Base-by-base conservation (phyloP, 37 sponge, comb jelly and placozoan genomes). In the Aplysina aerophoba region DNA sequence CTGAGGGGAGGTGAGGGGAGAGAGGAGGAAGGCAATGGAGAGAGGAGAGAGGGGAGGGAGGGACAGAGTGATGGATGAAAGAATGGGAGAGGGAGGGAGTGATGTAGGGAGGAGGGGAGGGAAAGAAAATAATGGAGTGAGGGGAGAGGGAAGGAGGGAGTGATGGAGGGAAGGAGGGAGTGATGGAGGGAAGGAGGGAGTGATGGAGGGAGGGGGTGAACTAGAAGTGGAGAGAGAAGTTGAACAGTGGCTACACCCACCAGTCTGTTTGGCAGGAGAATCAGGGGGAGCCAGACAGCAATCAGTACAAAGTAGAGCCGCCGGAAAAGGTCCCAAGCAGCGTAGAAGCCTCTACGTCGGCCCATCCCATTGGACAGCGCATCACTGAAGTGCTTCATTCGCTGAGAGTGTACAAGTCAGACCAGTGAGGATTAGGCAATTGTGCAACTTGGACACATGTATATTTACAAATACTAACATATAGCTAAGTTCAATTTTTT, bases 311-410 rank as follows among this genome's bases (percentile, higher is more conserved):
- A 89, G 19, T 80, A 87, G 22, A 93, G 81, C 38, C 93, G 55
- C 27, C 93, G 63, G 6, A 80, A 87, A 24, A 93, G 72, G 59
- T 93, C 93, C 88, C 90, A 93, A 5, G 90, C 93, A 38, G 85
- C 87, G 73, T 69, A 93, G 90, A 87, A 89, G 0, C 88, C 59
- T 44, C 73, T 74, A 74, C 84, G 84, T 16, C 15, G 39, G 50
- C 72, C 81, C 53, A 93, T 68, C 0, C 93, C 93, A 14, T 90
- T 39, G 0, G 93, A 89, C 31, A 93, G 79, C 20, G 87, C 93
- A 87, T 93, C 93, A 71, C 84, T 83, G 66, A 85, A 89, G 20
- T 89, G 90, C 50, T 89, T 87, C 44, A 89, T 89, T n/a, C 28
- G 41, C 93, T 93, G 80, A 59, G 64, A 17, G 1, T 25, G 35